These are phyloP conservation scores for Arctocebus calabarensis DNA, from an alignment of 2,797 vertebrate species.

Conservation along the genomic window DNA sequence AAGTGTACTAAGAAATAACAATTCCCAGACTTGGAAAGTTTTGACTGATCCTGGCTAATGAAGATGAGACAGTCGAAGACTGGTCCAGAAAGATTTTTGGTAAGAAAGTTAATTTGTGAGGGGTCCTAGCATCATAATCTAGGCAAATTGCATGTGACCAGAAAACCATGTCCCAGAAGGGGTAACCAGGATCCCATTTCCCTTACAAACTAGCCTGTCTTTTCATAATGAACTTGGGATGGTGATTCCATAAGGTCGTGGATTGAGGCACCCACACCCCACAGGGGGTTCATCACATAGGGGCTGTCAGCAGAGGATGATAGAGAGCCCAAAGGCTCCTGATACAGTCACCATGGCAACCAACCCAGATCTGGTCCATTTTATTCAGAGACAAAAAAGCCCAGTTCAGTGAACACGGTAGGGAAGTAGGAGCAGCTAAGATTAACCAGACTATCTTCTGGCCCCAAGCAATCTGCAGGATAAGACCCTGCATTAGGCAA, in stretches of 20 bases:
- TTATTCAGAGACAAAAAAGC: constrained; percentile 80
- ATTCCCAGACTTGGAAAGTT: neutral
- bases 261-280: constrained; percentile 63
- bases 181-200: neutral
- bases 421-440: constrained; percentile 77
- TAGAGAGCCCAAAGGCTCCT: constrained; percentile 74
- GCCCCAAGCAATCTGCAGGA: constrained; percentile 81
- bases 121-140: neutral
- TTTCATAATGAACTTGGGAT: constrained; percentile 62
- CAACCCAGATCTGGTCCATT: constrained; percentile 81
- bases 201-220: neutral
- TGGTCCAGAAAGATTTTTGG: neutral
- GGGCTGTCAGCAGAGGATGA: constrained; percentile 70
- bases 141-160: neutral
- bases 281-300: constrained; percentile 57
- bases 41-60: neutral
- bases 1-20: constrained; percentile 40
- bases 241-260: constrained; percentile 62
- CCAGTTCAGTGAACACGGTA: constrained; percentile 82
- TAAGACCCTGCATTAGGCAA: constrained; percentile 84
- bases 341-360: constrained; percentile 82
- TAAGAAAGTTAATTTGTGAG: constrained; percentile 9
- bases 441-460: constrained; percentile 82
- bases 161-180: neutral
- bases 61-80: neutral